Conservation (phyloP, 2,797 vertebrate genomes). For the Schizopygopsis malacanthus region DNA sequence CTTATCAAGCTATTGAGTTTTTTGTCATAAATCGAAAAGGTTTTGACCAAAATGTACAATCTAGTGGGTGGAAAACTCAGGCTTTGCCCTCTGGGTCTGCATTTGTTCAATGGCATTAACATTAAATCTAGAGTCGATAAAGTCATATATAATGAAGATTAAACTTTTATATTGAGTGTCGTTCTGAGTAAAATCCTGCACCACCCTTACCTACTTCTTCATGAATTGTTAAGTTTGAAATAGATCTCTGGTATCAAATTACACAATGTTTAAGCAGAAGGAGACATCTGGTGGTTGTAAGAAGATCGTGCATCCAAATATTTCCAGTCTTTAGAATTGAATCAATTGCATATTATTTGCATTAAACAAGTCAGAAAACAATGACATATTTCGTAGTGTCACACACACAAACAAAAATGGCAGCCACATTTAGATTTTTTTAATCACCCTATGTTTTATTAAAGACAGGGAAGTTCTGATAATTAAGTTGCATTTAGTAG, state of each 20-base stretch:
- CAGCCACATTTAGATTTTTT: background rate
- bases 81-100: background rate
- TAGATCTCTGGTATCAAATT: background rate
- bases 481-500: conserved; percentile 66
- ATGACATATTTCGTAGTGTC: background rate
- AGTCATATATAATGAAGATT: background rate
- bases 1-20: background rate
- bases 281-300: conserved; percentile 31
- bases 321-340: background rate
- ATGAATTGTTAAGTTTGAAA: conserved; percentile 28
- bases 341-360: background rate
- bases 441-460: conserved; percentile 70
- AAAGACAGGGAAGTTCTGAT: conserved; percentile 66
- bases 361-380: background rate
- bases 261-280: background rate
- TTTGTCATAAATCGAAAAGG: background rate
- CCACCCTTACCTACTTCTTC: background rate
- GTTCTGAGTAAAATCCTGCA: background rate
- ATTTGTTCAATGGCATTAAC: background rate
- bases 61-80: background rate
- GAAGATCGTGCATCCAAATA: background rate
- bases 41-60: background rate
- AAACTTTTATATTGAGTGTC: background rate
- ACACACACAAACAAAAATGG: conserved; percentile 4
- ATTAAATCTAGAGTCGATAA: background rate